phyloP scores from a whole-genome alignment of 2,888 invertebrate genomes.

The Bursaphelenchus okinawaensis region DNA sequence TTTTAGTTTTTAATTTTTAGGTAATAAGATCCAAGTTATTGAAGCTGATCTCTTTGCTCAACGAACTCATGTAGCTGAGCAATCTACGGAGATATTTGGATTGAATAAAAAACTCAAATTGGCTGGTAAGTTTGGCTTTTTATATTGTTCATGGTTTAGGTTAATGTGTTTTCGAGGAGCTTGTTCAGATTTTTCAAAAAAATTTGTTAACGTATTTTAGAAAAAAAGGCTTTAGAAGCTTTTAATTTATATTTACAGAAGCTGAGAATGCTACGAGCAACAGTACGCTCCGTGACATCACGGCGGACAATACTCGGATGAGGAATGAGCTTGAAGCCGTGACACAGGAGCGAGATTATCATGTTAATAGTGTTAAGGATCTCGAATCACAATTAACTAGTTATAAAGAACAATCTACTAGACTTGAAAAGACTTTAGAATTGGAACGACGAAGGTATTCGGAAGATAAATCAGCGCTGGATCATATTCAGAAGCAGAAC shows the following conservation, averaged over 20 bases:
- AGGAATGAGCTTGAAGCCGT: no score
- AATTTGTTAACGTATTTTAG: no score
- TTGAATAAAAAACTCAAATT: not conserved
- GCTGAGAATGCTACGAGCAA: not conserved
- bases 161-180: not conserved
- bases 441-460: not conserved
- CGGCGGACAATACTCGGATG: not conserved
- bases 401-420: not conserved
- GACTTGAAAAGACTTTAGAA: not conserved
- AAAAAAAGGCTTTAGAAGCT: no score
- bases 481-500: not conserved
- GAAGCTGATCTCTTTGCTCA: not conserved
- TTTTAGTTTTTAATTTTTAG: not conserved
- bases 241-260: not conserved
- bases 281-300: not conserved
- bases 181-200: not conserved
- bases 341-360: no score
- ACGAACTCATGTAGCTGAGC: not conserved
- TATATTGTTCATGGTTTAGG: not conserved
- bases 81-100: not conserved
- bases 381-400: not conserved
- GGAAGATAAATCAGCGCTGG: not conserved
- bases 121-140: not conserved
- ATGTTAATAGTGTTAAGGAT: no score
- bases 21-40: not conserved